Conservation (phyloP, 2,888 invertebrate species). For the Drosophila prolongata region DNA sequence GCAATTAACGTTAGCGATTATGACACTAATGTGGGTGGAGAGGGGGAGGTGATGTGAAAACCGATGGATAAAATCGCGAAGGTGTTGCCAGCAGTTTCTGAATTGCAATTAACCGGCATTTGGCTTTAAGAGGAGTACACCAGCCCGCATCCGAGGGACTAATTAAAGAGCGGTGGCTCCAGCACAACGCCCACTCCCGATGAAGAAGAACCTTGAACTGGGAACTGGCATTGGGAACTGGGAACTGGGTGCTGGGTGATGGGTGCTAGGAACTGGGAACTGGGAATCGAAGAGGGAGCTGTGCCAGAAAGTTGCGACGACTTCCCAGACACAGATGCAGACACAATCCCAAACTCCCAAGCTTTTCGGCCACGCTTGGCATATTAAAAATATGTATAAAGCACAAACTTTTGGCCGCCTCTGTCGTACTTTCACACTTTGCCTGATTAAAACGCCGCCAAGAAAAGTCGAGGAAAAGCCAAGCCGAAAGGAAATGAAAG, state of each 20-base stretch:
- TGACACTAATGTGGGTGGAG: conserved; percentile 3
- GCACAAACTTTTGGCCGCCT: conserved; percentile 43
- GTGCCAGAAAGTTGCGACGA: conserved; percentile 37
- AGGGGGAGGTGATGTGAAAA: background rate
- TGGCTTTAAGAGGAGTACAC: conserved; percentile 22
- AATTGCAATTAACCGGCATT: conserved; percentile 36
- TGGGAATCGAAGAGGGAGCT: conserved; percentile 9
- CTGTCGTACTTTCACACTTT: conserved; percentile 52
- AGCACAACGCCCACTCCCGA: background rate
- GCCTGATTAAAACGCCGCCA: conserved; percentile 51
- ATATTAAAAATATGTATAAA: conserved; percentile 53
- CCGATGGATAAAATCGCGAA: conserved; percentile 18
- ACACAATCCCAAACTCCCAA: conserved; percentile 40
- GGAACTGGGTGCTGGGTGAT: background rate
- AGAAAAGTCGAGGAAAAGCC: conserved; percentile 28
- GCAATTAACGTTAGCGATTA: conserved; percentile 41
- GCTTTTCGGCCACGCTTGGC: conserved; percentile 34
- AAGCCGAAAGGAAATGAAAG: conserved; percentile 18
- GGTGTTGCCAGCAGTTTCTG: conserved; percentile 43
- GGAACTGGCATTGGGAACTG: background rate
- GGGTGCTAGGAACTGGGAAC: background rate
- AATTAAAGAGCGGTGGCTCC: conserved; percentile 23
- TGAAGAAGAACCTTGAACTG: conserved; percentile 13
- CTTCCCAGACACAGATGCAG: conserved; percentile 49
- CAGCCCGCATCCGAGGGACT: conserved; percentile 28